phyloP scores from a whole-genome alignment of 2,888 invertebrate species.

The Calliopum simillimum region DNA sequence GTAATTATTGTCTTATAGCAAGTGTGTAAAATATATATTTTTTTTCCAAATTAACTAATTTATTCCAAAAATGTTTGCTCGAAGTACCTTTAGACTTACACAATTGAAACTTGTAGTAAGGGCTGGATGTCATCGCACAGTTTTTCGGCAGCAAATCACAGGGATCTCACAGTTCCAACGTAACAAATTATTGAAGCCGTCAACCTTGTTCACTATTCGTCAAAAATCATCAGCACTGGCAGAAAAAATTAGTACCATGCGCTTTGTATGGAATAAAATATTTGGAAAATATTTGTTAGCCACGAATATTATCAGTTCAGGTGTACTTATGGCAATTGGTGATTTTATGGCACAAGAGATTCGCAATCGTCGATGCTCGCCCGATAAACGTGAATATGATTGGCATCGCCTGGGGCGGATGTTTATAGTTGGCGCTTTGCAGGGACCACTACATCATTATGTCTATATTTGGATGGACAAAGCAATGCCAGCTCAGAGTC shows the following conservation, averaged over 20 bases:
- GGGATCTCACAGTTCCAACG: no score
- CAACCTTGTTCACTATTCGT: not conserved
- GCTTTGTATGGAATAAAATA: slow-evolving; percentile 62
- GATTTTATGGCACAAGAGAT: slow-evolving; percentile 84
- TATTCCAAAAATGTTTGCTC: no score
- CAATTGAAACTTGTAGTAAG: no score
- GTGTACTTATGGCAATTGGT: slow-evolving; percentile 81
- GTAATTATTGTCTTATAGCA: no score
- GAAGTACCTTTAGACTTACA: no score
- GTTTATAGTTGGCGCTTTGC: slow-evolving; percentile 79
- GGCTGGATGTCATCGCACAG: no score
- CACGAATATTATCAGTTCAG: slow-evolving; percentile 84
- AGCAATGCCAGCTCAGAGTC: slow-evolving; percentile 54
- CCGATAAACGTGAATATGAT: slow-evolving; percentile 62
- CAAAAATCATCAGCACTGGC: not conserved
- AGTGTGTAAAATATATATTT: no score
- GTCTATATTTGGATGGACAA: slow-evolving; percentile 82
- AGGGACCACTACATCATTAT: slow-evolving; percentile 88
- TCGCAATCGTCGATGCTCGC: slow-evolving; percentile 50
- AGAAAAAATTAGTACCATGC: not conserved
- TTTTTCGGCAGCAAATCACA: no score
- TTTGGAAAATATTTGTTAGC: slow-evolving; percentile 80
- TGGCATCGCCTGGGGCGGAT: slow-evolving; percentile 73
- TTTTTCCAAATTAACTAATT: no score
- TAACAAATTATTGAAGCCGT: no score